A percentile compares a stretch with the other conserved stretches of the same genome.
phyloP scores from a whole-genome alignment of 2,888 invertebrate species.

The Stratiomys singularior region DNA sequence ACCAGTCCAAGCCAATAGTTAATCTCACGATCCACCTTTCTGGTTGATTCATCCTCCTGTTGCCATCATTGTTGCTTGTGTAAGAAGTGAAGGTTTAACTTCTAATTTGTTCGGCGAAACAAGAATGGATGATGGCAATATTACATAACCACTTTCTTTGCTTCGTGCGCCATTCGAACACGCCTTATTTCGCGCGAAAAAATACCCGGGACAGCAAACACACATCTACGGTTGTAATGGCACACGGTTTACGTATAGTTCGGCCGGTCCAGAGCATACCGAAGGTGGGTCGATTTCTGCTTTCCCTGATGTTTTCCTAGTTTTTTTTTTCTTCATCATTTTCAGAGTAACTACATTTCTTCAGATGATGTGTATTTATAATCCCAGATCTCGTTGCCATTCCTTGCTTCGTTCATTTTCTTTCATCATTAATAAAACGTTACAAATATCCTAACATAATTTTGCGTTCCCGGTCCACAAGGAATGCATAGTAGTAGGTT shows the following conservation, averaged over 20 bases:
- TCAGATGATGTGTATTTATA: not conserved
- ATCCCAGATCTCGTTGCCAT: constrained; percentile 28
- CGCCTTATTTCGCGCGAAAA: not conserved
- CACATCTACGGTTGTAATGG: not conserved
- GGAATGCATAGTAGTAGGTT: not conserved
- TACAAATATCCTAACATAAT: constrained; percentile 45
- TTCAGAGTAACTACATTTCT: not conserved
- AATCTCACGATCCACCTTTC: not conserved
- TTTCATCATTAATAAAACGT: constrained; percentile 44
- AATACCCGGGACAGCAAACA: not conserved
- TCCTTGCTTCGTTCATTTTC: constrained; percentile 21
- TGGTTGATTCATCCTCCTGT: constrained; percentile 4
- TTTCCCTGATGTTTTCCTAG: not conserved
- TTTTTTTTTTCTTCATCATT: not conserved
- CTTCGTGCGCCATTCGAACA: not conserved
- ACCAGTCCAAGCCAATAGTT: not conserved
- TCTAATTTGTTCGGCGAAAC: constrained; percentile 27
- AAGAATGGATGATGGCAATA: not conserved
- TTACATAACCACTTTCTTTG: not conserved
- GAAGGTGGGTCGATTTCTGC: not conserved
- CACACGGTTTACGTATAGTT: not conserved
- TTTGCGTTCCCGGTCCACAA: constrained; percentile 20
- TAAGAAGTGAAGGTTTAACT: constrained; percentile 24
- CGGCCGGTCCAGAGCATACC: not conserved
- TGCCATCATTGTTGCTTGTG: not conserved